Evolutionary conservation across 2,113 vertebrate genomes (phyloP), one percentile per base, ranked within the genome.

Genomic region (Crotophaga sulcirostris): DNA sequence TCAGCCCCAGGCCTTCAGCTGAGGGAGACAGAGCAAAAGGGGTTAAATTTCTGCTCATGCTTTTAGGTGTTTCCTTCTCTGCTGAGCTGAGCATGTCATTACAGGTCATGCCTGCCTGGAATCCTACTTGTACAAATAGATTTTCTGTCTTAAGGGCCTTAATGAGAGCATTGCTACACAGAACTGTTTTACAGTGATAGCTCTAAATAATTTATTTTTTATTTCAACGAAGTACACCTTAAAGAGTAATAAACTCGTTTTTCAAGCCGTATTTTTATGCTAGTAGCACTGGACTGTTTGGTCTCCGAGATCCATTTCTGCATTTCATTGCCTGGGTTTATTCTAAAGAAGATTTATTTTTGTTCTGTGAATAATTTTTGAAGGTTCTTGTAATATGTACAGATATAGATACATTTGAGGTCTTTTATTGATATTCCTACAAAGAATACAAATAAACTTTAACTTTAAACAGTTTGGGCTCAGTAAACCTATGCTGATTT

Each of bases 311-410:
- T 96, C 97, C 97, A 96, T 97, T 95, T 97, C 98, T 97, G 95
- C 98, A 98, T 98, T 98, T 98, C 98, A 98, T 98, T 98, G 97
- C 97, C 97, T 98, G 97, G 97, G 96, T 98, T 98, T 98, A 96
- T 98, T 98, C 97, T 98, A 98, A 98, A 98, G 97, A 98, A 97
- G 97, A 98, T 98, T 98, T 98, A 98, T 98, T 98, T 98, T 98
- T 98, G 98, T 98, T 98, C 97, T 98, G 98, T 98, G 98, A 98
- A 98, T 98, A 98, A 97, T 98, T 98, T 98, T 98, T 97, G 97
- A 98, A 85, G 66, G 97, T 98, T 98, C 98, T 98, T 98, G 97
- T 98, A 98, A 98, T 97, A 98, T 98, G 98, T 98, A 98, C 98
- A 98, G 98, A 98, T 98, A 98, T 78, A 98, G 98, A 98, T 98